Conservation (phyloP, 1,140 invertebrate genomes). For the Drosophila obscura region DNA sequence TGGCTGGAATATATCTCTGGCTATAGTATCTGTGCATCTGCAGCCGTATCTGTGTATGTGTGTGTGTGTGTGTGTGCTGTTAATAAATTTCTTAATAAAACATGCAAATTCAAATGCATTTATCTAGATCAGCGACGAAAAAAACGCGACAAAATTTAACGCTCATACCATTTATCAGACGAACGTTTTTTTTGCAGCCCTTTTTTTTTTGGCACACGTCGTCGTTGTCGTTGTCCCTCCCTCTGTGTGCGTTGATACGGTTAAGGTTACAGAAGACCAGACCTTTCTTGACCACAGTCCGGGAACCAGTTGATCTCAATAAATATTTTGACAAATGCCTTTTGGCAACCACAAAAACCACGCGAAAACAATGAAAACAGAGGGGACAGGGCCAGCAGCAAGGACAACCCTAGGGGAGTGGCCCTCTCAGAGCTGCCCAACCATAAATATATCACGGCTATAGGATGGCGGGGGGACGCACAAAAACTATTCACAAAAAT, state of each 20-base stretch:
- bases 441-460: conserved; percentile 40
- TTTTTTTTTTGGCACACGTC: conserved; percentile 73
- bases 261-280: conserved; percentile 46
- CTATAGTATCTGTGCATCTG: too few relatives aligned
- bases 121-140: conserved; percentile 72
- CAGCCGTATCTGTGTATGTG: too few relatives aligned
- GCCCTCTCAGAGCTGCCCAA: not conserved
- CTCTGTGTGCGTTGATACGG: conserved; percentile 20
- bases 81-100: conserved; percentile 83
- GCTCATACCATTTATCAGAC: conserved; percentile 77
- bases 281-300: conserved; percentile 42
- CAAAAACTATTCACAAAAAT: conserved; percentile 27
- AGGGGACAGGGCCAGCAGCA: conserved; percentile 16
- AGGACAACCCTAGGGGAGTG: conserved; percentile 38
- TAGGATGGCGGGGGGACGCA: conserved; percentile 5
- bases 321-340: conserved; percentile 81
- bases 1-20: conserved; percentile 10
- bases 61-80: conserved; percentile 48
- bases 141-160: conserved; percentile 80
- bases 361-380: conserved; percentile 49
- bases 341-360: conserved; percentile 34
- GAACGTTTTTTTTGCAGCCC: conserved; percentile 26
- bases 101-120: conserved; percentile 82
- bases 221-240: conserved; percentile 32
- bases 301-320: conserved; percentile 78